Conservation (phyloP, 2,888 invertebrate species). For the Cremastinae sp. region DNA sequence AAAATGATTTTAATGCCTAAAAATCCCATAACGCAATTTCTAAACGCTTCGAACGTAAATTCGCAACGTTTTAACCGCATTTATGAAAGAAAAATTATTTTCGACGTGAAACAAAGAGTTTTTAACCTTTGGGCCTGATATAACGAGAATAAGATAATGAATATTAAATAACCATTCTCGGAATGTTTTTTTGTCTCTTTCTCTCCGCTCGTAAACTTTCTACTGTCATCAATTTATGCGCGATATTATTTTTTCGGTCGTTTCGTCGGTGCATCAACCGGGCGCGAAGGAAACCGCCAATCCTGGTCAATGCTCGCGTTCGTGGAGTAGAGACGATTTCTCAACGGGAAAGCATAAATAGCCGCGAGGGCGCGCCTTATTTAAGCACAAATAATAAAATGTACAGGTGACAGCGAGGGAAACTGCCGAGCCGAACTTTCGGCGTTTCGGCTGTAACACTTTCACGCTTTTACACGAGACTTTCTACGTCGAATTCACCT, state of each 20-base stretch:
- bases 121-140: too few species aligned
- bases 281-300: neutral
- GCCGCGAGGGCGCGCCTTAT: slow-evolving; percentile 35
- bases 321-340: slow-evolving; percentile 46
- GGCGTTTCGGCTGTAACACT: slow-evolving; percentile 48
- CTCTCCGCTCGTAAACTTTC: slow-evolving; percentile 29
- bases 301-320: slow-evolving; percentile 21
- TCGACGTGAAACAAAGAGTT: too few species aligned
- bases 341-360: slow-evolving; percentile 46
- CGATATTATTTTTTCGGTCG: slow-evolving; percentile 21
- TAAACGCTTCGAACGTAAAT: too few species aligned
- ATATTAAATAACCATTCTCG: slow-evolving; percentile 5
- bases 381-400: slow-evolving; percentile 35
- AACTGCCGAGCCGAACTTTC: slow-evolving; percentile 34
- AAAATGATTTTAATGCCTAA: too few species aligned
- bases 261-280: neutral
- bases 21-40: too few species aligned
- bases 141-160: too few species aligned
- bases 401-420: slow-evolving; percentile 25
- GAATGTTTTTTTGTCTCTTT: slow-evolving; percentile 5
- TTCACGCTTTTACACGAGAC: slow-evolving; percentile 35
- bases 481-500: neutral
- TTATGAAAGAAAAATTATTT: too few species aligned
- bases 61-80: too few species aligned
- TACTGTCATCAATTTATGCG: slow-evolving; percentile 30